phyloP scores from a whole-genome alignment of 2,113 vertebrate genomes.

The Mustela lutreola region DNA sequence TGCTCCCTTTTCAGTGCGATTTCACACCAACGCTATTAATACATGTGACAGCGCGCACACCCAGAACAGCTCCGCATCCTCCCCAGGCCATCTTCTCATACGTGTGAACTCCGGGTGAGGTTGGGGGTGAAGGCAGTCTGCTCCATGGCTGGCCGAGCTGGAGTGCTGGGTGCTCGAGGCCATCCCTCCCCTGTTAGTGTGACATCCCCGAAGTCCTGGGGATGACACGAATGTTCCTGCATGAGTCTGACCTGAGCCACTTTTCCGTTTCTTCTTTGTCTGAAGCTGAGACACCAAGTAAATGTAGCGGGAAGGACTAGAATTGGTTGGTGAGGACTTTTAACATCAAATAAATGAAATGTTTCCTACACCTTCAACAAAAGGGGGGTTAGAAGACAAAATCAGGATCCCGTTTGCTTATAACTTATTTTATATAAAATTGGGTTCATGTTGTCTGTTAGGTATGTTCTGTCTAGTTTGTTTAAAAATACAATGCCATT shows the following conservation, averaged over 20 bases:
- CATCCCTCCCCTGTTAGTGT: fast-evolving
- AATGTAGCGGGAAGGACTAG: fast-evolving
- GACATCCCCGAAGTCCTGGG: fast-evolving
- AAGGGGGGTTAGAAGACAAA: neutral
- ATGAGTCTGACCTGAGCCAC: fast-evolving
- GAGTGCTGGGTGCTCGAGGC: fast-evolving
- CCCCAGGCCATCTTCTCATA: fast-evolving
- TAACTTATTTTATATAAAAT: neutral
- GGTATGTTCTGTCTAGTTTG: fast-evolving
- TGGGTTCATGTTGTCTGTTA: neutral
- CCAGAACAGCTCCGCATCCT: fast-evolving
- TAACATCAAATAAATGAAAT: neutral
- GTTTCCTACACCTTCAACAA: neutral
- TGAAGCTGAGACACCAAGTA: no score
- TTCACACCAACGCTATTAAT: neutral
- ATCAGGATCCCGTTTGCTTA: neutral
- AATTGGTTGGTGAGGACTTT: neutral
- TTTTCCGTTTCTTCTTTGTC: fast-evolving
- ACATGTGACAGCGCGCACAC: fast-evolving
- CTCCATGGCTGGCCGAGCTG: neutral
- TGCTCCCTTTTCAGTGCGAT: neutral
- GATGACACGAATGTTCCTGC: fast-evolving
- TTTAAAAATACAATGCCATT: neutral
- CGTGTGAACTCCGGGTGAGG: fast-evolving
- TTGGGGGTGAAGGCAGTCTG: neutral